Percentiles rank a stretch among this genome's conserved stretches.
Conservation (phyloP, 2,888 invertebrate species). For the Yponomeuta plumbellus region DNA sequence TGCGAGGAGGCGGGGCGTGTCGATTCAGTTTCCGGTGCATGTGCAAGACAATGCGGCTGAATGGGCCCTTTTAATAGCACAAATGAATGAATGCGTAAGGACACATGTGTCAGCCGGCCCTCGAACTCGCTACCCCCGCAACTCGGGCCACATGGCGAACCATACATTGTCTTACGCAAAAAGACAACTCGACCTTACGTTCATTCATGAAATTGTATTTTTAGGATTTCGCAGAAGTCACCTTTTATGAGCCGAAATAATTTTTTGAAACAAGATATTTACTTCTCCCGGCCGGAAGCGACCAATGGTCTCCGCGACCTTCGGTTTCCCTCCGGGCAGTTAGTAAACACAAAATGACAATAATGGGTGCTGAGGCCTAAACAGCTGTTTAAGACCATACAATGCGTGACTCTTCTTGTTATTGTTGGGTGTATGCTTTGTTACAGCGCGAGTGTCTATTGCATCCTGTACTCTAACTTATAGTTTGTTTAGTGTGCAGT, state of each 20-base stretch:
- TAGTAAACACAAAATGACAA: slow-evolving; percentile 22
- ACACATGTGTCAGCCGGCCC: slow-evolving; percentile 49
- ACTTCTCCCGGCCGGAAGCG: slow-evolving; percentile 21
- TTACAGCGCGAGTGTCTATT: slow-evolving; percentile 28
- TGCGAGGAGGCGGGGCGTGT: slow-evolving; percentile 34
- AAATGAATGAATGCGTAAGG: slow-evolving; percentile 66
- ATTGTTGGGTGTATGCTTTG: slow-evolving; percentile 45
- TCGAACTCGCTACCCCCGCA: slow-evolving; percentile 46
- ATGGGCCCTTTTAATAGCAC: slow-evolving; percentile 70
- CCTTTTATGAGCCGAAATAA: slow-evolving; percentile 42
- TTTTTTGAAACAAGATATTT: slow-evolving; percentile 36
- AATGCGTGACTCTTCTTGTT: slow-evolving; percentile 40
- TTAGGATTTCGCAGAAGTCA: slow-evolving; percentile 55
- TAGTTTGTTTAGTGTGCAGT: slow-evolving; percentile 39
- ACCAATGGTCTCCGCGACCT: background rate
- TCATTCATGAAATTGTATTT: slow-evolving; percentile 51
- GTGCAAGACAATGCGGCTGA: slow-evolving; percentile 69
- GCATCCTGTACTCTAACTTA: slow-evolving; percentile 58
- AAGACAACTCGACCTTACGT: slow-evolving; percentile 48
- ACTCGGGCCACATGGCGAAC: slow-evolving; percentile 47
- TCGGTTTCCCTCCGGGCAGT: background rate
- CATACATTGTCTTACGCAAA: slow-evolving; percentile 67
- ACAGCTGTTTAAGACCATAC: slow-evolving; percentile 20
- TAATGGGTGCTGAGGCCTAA: slow-evolving; percentile 2
- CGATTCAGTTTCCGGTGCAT: slow-evolving; percentile 63